Conservation (phyloP, 2,113 vertebrate species). For the Rhombomys opimus region DNA sequence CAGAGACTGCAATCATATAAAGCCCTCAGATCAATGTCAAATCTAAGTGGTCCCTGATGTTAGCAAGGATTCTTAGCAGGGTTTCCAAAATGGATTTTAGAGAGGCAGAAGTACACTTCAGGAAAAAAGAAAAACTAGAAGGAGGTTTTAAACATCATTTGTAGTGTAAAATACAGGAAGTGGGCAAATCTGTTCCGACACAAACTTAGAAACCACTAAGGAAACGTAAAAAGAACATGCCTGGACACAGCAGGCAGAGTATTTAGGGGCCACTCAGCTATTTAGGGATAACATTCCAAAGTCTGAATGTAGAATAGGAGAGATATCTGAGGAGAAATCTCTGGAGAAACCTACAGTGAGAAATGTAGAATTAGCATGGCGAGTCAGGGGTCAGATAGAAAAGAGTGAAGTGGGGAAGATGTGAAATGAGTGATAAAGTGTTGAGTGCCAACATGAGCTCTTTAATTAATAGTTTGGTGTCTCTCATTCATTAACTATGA, state of each 20-base stretch:
- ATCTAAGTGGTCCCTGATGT: background rate
- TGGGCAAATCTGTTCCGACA: background rate
- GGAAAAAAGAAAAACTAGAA: background rate
- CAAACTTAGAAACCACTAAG: background rate
- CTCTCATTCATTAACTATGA: background rate
- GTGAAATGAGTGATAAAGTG: background rate
- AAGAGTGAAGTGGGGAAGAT: background rate
- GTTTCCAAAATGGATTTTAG: background rate
- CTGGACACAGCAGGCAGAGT: background rate
- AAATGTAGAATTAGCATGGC: background rate
- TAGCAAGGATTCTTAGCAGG: background rate
- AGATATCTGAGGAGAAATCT: background rate
- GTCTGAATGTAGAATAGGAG: background rate
- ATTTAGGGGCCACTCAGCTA: rapidly evolving
- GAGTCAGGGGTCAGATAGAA: background rate
- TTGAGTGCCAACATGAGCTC: background rate
- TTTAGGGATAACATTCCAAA: background rate
- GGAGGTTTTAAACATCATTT: background rate
- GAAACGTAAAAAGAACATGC: background rate
- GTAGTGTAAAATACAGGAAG: background rate
- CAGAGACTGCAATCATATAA: background rate
- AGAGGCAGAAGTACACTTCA: background rate
- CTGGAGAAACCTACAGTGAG: background rate
- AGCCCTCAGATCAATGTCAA: background rate
- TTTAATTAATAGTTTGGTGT: background rate